Evolutionary conservation across 2,888 invertebrate species (phyloP).

Genomic region (Platerodrilus igneus): DNA sequence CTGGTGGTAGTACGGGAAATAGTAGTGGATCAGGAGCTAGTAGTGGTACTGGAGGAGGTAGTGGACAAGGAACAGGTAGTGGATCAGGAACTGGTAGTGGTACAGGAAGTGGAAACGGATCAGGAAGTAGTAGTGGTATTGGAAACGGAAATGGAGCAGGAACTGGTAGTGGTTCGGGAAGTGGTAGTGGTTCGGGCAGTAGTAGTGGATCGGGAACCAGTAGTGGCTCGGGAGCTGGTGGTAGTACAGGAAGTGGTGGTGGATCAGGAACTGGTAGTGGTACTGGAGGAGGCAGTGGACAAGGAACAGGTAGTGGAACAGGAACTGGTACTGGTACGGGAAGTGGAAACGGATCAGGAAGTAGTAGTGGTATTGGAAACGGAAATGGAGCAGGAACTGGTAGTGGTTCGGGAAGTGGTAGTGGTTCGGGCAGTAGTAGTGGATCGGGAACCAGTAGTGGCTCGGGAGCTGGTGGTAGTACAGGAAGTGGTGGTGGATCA

Average conservation of each 20-base stretch:
- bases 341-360: conserved; percentile 19
- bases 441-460: background rate
- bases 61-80: conserved; percentile 6
- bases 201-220: background rate
- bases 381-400: conserved; percentile 10
- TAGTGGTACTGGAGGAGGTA: background rate
- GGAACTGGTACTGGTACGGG: conserved; percentile 16
- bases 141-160: background rate
- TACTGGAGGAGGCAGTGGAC: background rate
- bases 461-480: no score
- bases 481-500: no score
- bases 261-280: conserved; percentile 1
- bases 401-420: conserved; percentile 10
- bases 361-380: conserved; percentile 22
- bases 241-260: conserved; percentile 1
- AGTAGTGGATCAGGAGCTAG: conserved; percentile 10
- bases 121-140: background rate
- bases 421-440: conserved; percentile 8
- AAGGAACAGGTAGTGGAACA: conserved; percentile 14
- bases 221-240: conserved; percentile 3
- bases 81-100: conserved; percentile 7
- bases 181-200: conserved; percentile 1
- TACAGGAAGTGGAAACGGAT: conserved; percentile 2
- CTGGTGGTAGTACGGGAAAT: conserved; percentile 7
- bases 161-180: background rate